A percentile compares a stretch with the other conserved stretches of the same genome.
These are phyloP conservation scores for Patella caerulea DNA, from an alignment of 2,888 invertebrate genomes.

Conservation along the genomic window DNA sequence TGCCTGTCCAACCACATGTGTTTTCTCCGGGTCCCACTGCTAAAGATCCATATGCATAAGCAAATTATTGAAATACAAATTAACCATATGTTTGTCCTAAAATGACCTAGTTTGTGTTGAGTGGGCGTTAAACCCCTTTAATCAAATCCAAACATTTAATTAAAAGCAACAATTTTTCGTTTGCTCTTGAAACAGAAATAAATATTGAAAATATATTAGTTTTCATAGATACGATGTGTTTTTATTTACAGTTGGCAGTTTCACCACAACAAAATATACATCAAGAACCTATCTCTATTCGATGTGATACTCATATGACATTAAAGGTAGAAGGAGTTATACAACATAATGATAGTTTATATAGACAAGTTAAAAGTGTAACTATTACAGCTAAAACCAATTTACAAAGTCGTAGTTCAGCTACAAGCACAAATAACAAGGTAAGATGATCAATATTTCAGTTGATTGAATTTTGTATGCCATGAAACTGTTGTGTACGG, in stretches of 20 bases:
- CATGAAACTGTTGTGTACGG: no score
- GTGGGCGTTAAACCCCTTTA: no score
- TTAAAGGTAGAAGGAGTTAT: slow-evolving; percentile 95
- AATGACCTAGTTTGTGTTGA: no score
- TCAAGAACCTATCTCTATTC: slow-evolving; percentile 88
- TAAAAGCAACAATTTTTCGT: neutral
- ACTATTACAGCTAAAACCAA: slow-evolving; percentile 81
- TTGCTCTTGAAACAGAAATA: neutral
- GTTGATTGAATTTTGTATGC: no score
- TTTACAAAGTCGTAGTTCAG: slow-evolving; percentile 64
- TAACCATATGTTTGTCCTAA: no score
- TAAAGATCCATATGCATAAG: no score
- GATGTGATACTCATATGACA: slow-evolving; percentile 86
- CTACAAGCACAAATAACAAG: slow-evolving; percentile 46
- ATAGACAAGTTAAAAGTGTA: slow-evolving; percentile 81
- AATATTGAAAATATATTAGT: neutral
- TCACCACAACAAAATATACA: slow-evolving; percentile 85
- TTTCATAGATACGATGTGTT: neutral
- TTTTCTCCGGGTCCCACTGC: no score
- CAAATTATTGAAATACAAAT: no score
- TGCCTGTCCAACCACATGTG: no score
- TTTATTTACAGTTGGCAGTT: slow-evolving; percentile 77
- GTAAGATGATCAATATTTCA: slow-evolving; percentile 30
- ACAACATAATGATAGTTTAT: slow-evolving; percentile 77
- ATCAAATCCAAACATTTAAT: no score